Evolutionary conservation across 1,140 invertebrate species (phyloP).

Genomic region (Bombus waltoni): DNA sequence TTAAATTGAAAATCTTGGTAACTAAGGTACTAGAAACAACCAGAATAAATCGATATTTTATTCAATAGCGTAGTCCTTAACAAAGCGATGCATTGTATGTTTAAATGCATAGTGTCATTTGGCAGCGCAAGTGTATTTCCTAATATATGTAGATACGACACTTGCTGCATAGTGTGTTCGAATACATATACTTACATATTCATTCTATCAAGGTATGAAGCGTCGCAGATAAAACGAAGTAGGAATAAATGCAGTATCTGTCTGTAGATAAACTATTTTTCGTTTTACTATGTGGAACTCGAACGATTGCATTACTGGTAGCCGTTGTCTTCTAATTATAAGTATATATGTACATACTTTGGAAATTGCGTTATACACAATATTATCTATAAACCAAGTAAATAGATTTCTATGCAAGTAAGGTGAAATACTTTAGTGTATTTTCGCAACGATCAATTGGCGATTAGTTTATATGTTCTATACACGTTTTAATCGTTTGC

Average conservation of each 20-base stretch:
- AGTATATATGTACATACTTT: background rate
- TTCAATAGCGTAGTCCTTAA: background rate
- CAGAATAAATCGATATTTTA: background rate
- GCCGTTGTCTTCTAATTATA: background rate
- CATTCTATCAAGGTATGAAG: background rate
- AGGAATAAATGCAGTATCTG: background rate
- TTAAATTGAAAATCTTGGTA: no score
- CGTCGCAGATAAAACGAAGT: background rate
- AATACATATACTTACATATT: background rate
- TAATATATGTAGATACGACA: background rate
- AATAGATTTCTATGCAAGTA: background rate
- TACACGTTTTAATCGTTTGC: no score
- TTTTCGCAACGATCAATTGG: no score
- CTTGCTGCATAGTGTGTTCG: no score
- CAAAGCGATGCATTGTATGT: background rate
- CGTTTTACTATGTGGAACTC: background rate
- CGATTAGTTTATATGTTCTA: no score
- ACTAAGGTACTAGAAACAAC: no score
- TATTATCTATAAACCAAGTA: no score
- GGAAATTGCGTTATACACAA: background rate
- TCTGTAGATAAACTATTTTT: background rate
- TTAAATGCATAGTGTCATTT: background rate
- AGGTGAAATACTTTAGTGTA: no score
- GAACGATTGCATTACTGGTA: background rate
- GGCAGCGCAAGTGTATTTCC: background rate